A percentile compares a stretch with the other conserved stretches of the same genome.
These are phyloP conservation scores for Alauda arvensis DNA, from an alignment of 2,797 vertebrate genomes.

Conservation along the genomic window DNA sequence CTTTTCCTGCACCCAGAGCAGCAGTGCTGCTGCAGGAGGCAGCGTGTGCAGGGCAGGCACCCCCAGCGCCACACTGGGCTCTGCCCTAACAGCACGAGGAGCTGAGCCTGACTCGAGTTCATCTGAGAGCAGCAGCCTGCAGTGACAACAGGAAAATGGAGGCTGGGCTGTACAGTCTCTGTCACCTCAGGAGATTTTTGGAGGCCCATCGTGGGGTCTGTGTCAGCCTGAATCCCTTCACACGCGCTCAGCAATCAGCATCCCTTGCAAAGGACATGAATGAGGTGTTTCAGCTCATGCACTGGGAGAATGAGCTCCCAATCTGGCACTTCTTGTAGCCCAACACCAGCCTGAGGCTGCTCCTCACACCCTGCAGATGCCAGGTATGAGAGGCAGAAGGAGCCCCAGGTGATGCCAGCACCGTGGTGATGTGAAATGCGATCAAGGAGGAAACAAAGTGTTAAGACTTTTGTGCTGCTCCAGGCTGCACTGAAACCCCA, in stretches of 20 bases:
- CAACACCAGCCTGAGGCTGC: background rate
- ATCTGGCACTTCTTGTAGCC: background rate
- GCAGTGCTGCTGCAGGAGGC: background rate
- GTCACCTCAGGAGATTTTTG: accelerated
- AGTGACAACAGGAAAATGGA: background rate
- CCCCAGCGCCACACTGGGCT: accelerated
- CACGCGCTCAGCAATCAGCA: accelerated
- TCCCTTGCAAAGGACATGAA: accelerated
- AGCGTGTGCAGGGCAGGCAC: background rate
- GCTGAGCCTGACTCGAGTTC: background rate
- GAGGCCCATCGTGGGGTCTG: background rate
- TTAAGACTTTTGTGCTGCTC: accelerated
- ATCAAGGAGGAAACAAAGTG: background rate
- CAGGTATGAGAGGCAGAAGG: background rate
- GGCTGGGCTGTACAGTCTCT: background rate
- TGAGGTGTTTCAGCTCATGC: background rate
- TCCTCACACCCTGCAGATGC: background rate
- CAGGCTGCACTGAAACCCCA: background rate
- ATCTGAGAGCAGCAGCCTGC: background rate
- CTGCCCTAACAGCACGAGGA: accelerated
- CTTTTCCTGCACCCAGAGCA: background rate
- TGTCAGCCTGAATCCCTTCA: background rate
- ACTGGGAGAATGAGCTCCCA: accelerated
- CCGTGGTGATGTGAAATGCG: background rate
- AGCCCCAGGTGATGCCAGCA: background rate